phyloP scores from a whole-genome alignment of 2,797 vertebrate genomes.

The Serranus cabrilla region DNA sequence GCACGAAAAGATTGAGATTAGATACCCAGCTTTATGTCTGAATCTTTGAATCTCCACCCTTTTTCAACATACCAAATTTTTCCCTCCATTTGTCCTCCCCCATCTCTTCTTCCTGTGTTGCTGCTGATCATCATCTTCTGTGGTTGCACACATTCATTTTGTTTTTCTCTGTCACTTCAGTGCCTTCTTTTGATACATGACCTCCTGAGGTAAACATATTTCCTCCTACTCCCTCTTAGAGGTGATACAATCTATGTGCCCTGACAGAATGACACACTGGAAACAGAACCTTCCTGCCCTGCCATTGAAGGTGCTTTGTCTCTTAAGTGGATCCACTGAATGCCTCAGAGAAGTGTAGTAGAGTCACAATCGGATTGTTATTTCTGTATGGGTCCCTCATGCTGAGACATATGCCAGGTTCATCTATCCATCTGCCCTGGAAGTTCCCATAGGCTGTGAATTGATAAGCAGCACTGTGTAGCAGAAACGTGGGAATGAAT shows the following conservation, averaged over 20 bases:
- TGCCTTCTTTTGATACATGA: neutral
- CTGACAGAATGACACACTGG: slow-evolving; percentile 17
- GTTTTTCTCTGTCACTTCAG: neutral
- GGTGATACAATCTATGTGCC: slow-evolving; percentile 4
- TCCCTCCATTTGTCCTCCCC: neutral
- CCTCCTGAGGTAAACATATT: neutral
- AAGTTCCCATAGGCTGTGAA: slow-evolving; percentile 1
- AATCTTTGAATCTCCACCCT: neutral
- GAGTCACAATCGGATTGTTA: slow-evolving; percentile 15
- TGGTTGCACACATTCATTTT: neutral
- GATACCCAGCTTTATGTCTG: neutral
- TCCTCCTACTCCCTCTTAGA: neutral
- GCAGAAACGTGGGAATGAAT: slow-evolving; percentile 2
- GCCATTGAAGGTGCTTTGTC: slow-evolving; percentile 18
- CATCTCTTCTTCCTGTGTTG: neutral
- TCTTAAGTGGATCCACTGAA: slow-evolving; percentile 18
- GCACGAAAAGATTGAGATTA: neutral
- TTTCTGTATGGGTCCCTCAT: neutral
- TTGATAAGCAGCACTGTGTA: neutral
- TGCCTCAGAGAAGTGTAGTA: slow-evolving; percentile 33
- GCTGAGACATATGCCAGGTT: neutral
- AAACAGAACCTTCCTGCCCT: slow-evolving; percentile 10
- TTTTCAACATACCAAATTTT: slow-evolving; percentile 8
- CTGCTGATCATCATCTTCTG: neutral
- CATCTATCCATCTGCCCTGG: neutral